Evolutionary conservation across 1,140 invertebrate genomes (phyloP).

Genomic region (Brachionus rubens): DNA sequence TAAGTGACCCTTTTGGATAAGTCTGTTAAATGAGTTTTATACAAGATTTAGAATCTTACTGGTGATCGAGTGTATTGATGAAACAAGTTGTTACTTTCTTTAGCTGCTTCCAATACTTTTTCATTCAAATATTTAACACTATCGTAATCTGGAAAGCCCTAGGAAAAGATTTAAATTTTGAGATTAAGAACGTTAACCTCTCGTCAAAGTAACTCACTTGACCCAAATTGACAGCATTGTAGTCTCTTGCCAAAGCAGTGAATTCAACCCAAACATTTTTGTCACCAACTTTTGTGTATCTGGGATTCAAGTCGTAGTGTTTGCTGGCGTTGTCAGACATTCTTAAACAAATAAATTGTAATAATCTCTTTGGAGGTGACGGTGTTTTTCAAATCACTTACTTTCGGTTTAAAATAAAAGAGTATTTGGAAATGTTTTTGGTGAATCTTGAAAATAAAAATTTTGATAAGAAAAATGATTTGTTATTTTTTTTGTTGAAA

Average conservation of each 20-base stretch:
- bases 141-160: conserved; percentile 88
- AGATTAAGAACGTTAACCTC: background rate
- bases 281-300: conserved; percentile 9
- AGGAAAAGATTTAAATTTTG: background rate
- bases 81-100: conserved; percentile 70
- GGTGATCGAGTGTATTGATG: conserved; percentile 77
- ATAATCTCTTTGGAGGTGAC: no score
- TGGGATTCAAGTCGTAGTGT: conserved; percentile 30
- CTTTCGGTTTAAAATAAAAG: background rate
- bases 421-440: background rate
- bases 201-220: conserved; percentile 63
- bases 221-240: conserved; percentile 89
- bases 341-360: background rate
- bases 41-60: conserved; percentile 52
- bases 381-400: background rate
- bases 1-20: conserved; percentile 74
- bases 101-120: conserved; percentile 69
- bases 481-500: no score
- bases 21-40: background rate
- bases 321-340: conserved; percentile 27
- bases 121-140: conserved; percentile 78
- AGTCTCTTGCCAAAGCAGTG: conserved; percentile 76
- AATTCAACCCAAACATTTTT: conserved; percentile 77
- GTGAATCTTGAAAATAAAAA: background rate
- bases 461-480: background rate